phyloP scores from a whole-genome alignment of 2,113 vertebrate genomes.

The Rhabdornis inornatus region DNA sequence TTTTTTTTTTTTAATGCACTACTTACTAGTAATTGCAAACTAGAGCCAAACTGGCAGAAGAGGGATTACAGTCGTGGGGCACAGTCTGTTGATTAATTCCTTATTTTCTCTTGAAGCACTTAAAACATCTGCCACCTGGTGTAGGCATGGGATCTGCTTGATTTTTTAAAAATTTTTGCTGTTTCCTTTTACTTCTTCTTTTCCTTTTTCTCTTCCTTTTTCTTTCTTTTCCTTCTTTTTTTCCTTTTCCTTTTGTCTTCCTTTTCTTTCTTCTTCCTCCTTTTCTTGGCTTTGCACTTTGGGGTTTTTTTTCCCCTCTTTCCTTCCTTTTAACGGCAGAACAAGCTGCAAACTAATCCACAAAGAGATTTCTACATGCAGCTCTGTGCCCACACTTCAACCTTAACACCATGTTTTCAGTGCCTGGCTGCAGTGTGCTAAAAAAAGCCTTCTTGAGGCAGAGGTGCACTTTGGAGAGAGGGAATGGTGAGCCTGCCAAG shows the following conservation, averaged over 20 bases:
- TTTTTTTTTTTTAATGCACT: background rate
- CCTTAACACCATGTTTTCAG: fast-evolving
- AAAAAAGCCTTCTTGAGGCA: background rate
- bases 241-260: background rate
- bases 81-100: background rate
- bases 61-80: background rate
- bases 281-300: background rate
- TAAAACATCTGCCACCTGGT: background rate
- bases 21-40: background rate
- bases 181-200: fast-evolving
- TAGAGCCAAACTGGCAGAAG: background rate
- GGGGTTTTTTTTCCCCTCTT: background rate
- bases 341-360: background rate
- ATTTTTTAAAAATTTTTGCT: fast-evolving
- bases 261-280: no score
- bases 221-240: fast-evolving
- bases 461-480: background rate
- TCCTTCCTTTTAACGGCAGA: background rate
- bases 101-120: background rate
- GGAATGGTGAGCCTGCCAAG: background rate
- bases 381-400: background rate
- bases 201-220: no score
- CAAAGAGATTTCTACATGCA: background rate
- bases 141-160: background rate
- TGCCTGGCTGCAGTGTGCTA: background rate